phyloP scores from a whole-genome alignment of 2,113 vertebrate species.

The Percopsis transmontana region DNA sequence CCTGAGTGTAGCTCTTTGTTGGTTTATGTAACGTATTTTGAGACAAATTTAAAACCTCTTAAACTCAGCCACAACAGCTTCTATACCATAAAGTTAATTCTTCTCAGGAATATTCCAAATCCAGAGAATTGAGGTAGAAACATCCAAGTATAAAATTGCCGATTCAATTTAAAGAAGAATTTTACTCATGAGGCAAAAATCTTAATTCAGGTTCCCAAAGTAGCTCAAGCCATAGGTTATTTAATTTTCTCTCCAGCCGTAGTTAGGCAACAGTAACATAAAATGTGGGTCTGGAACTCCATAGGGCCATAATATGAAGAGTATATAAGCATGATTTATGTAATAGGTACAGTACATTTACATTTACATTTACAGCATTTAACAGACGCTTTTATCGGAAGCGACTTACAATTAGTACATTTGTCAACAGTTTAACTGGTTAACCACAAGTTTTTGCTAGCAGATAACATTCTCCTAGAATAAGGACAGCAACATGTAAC shows the following conservation, averaged over 20 bases:
- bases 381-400: too few species aligned
- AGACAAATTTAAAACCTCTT: slow-evolving; percentile 57
- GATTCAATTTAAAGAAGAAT: slow-evolving; percentile 73
- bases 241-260: slow-evolving; percentile 77
- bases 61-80: neutral
- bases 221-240: slow-evolving; percentile 76
- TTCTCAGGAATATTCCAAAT: slow-evolving; percentile 70
- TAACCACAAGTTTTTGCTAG: too few species aligned
- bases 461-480: too few species aligned
- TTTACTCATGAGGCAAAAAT: slow-evolving; percentile 76
- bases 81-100: slow-evolving; percentile 70
- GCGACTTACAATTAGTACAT: too few species aligned
- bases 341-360: too few species aligned
- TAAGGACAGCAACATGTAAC: too few species aligned
- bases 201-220: slow-evolving; percentile 78
- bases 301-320: neutral
- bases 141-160: slow-evolving; percentile 75
- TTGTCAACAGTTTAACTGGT: too few species aligned
- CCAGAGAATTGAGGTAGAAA: slow-evolving; percentile 66
- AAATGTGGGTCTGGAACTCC: slow-evolving; percentile 40
- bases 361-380: too few species aligned
- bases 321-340: slow-evolving; percentile 27
- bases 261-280: slow-evolving; percentile 57
- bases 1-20: slow-evolving; percentile 39
- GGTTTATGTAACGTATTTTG: slow-evolving; percentile 54